Evolutionary conservation across 2,888 invertebrate genomes (phyloP).

Genomic region (Amphiduros pacificus): DNA sequence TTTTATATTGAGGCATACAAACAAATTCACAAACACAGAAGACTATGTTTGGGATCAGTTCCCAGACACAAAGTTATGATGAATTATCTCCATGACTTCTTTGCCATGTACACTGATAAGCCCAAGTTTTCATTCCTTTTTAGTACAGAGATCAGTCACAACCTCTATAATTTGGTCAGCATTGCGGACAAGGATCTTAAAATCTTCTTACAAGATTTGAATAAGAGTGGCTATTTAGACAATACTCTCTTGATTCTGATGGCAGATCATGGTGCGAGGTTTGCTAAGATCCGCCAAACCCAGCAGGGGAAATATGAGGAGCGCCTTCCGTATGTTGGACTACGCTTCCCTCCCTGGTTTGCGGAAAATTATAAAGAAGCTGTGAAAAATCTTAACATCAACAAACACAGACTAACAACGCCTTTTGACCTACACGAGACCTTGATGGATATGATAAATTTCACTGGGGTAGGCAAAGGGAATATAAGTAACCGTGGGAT

Average conservation of each 20-base stretch:
- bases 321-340: constrained; percentile 82
- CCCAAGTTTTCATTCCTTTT: constrained; percentile 86
- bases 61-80: constrained; percentile 67
- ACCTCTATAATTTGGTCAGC: constrained; percentile 73
- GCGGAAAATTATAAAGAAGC: constrained; percentile 66
- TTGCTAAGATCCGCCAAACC: constrained; percentile 78
- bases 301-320: constrained; percentile 90
- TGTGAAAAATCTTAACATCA: constrained; percentile 66
- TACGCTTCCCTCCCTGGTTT: constrained; percentile 75
- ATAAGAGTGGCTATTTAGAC: constrained; percentile 57
- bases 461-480: constrained; percentile 8
- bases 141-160: constrained; percentile 84
- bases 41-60: constrained; percentile 70
- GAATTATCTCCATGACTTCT: constrained; percentile 62
- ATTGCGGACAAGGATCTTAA: constrained; percentile 72
- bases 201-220: constrained; percentile 60
- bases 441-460: constrained; percentile 70
- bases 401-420: constrained; percentile 73
- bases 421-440: constrained; percentile 89
- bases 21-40: background rate
- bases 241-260: constrained; percentile 82
- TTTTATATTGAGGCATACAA: background rate
- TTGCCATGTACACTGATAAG: constrained; percentile 66
- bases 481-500: constrained; percentile 33
- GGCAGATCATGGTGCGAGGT: constrained; percentile 87